These are phyloP conservation scores for Oligia fasciuncula DNA, from an alignment of 2,888 invertebrate genomes.

Conservation along the genomic window DNA sequence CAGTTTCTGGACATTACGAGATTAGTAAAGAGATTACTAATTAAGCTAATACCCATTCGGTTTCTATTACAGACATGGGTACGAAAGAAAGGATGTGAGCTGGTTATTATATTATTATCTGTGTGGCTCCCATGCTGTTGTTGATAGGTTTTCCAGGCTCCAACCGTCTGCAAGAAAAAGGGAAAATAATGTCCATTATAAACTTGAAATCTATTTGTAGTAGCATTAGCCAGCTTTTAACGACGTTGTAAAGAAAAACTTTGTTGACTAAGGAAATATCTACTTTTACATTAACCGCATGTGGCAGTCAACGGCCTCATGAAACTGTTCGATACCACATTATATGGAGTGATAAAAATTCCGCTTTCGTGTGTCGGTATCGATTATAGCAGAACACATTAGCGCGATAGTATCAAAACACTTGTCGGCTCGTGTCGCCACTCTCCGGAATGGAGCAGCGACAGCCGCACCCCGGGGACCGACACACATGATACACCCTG, in stretches of 20 bases:
- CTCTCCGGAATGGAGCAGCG: conserved; percentile 72
- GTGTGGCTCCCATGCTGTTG: conserved; percentile 19
- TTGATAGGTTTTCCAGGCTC: conserved; percentile 7
- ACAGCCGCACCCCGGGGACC: conserved; percentile 71
- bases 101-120: conserved; percentile 37
- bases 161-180: conserved; percentile 7
- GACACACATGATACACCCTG: conserved; percentile 57
- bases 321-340: conserved; percentile 61
- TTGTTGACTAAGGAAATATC: conserved; percentile 56
- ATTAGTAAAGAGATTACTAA: conserved; percentile 56
- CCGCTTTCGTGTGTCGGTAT: conserved; percentile 72
- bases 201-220: conserved; percentile 55
- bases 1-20: conserved; percentile 57
- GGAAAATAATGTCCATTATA: conserved; percentile 42
- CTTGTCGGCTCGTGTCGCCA: conserved; percentile 79
- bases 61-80: conserved; percentile 24
- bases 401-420: conserved; percentile 83
- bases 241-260: conserved; percentile 59
- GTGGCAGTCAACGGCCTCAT: conserved; percentile 64
- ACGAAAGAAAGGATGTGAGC: conserved; percentile 35
- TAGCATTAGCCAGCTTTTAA: conserved; percentile 61
- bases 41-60: conserved; percentile 43
- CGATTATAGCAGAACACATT: conserved; percentile 82
- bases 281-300: conserved; percentile 54
- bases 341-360: conserved; percentile 66